A percentile compares a stretch with the other conserved stretches of the same genome.
These are phyloP conservation scores for Macaca mulatta DNA, from an alignment of 2,113 vertebrate species.

Conservation along the genomic window DNA sequence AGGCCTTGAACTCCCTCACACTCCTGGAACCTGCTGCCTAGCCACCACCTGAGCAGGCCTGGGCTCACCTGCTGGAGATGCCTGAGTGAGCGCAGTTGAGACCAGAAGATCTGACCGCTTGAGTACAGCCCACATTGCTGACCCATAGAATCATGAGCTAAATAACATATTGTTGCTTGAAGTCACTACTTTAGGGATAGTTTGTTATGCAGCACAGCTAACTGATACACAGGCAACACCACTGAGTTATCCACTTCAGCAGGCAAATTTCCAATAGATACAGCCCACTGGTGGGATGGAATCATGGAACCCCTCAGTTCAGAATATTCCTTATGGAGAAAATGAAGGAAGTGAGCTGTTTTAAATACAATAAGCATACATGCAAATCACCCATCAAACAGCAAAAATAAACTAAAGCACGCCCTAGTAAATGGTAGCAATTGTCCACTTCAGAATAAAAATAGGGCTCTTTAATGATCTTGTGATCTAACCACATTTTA, in stretches of 20 bases:
- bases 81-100: no score
- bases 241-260: no score
- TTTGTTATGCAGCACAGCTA: background rate
- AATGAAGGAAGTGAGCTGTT: background rate
- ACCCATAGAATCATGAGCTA: no score
- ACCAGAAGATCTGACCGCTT: background rate
- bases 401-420: background rate
- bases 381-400: background rate
- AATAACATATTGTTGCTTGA: background rate
- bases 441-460: background rate
- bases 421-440: background rate
- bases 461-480: accelerated
- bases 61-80: background rate
- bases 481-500: background rate
- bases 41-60: background rate
- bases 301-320: accelerated
- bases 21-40: background rate
- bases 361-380: background rate
- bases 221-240: background rate
- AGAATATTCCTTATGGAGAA: background rate
- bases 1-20: accelerated
- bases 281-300: accelerated
- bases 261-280: background rate
- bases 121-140: no score
- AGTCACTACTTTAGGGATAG: background rate